phyloP scores from a whole-genome alignment of 2,113 vertebrate genomes.

The Pachyramphus minor region DNA sequence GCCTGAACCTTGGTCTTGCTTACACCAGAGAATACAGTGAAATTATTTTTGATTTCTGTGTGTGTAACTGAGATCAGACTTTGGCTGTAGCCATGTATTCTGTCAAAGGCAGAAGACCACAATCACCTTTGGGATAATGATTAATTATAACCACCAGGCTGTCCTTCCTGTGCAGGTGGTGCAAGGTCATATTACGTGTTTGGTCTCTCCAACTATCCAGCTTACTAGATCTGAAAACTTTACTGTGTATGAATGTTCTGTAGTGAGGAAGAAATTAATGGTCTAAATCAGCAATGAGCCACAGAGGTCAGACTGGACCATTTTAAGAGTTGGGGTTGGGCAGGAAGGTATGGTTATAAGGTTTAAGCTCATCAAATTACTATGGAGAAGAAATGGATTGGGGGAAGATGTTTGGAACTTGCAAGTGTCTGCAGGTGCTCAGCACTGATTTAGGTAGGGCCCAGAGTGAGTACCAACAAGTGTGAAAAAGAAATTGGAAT shows the following conservation, averaged over 20 bases:
- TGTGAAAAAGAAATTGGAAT: conserved; percentile 3
- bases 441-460: background rate
- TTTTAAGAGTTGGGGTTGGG: background rate
- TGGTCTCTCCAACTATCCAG: background rate
- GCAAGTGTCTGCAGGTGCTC: conserved; percentile 4
- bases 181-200: background rate
- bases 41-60: background rate
- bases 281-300: background rate
- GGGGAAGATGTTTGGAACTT: background rate
- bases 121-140: background rate
- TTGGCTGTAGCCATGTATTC: background rate
- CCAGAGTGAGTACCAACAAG: background rate
- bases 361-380: background rate
- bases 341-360: background rate
- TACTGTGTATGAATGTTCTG: background rate
- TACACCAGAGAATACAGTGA: background rate
- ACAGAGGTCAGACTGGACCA: background rate
- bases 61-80: conserved; percentile 1
- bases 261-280: conserved; percentile 13
- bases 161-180: conserved; percentile 55
- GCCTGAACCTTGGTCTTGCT: background rate
- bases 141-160: conserved; percentile 18
- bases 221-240: background rate
- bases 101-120: conserved; percentile 12
- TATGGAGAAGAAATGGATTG: background rate